Conservation (phyloP, 2,113 vertebrate genomes). For the Mobula birostris region DNA sequence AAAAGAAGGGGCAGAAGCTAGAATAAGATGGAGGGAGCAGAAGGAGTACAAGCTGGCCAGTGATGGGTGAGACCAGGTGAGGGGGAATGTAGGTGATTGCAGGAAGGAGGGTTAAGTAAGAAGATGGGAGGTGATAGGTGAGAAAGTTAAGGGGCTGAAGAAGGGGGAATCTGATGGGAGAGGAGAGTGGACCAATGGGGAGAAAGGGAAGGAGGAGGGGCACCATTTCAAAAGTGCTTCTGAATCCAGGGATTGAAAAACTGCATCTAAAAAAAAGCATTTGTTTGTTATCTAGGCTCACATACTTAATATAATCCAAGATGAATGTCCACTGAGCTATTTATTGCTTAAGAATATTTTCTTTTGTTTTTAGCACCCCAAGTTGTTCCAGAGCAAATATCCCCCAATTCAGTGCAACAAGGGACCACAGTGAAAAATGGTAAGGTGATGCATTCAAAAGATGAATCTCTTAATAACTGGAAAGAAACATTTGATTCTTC, state of each 20-base stretch:
- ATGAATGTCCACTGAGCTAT: background rate
- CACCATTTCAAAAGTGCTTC: background rate
- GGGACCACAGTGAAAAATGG: slow-evolving; percentile 33
- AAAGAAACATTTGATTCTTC: background rate
- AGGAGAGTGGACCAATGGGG: too few species aligned
- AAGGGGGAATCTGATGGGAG: too few species aligned
- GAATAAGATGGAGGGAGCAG: too few species aligned
- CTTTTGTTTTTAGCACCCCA: background rate
- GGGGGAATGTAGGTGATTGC: too few species aligned
- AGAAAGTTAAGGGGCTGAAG: too few species aligned
- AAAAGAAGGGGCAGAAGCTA: too few species aligned
- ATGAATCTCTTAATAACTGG: background rate
- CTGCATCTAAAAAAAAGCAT: background rate
- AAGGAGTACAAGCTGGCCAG: too few species aligned
- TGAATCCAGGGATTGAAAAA: background rate
- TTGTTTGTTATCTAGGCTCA: background rate
- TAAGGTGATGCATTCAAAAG: background rate
- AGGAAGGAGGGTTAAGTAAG: too few species aligned
- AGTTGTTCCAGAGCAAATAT: slow-evolving; percentile 28
- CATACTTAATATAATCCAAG: background rate
- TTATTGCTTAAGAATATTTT: background rate
- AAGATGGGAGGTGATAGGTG: too few species aligned
- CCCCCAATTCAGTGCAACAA: slow-evolving; percentile 7
- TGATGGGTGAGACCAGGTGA: too few species aligned
- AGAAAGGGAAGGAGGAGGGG: too few species aligned